Base-by-base conservation (phyloP, 1,140 invertebrate species). In the Drosophila ohnishii region DNA sequence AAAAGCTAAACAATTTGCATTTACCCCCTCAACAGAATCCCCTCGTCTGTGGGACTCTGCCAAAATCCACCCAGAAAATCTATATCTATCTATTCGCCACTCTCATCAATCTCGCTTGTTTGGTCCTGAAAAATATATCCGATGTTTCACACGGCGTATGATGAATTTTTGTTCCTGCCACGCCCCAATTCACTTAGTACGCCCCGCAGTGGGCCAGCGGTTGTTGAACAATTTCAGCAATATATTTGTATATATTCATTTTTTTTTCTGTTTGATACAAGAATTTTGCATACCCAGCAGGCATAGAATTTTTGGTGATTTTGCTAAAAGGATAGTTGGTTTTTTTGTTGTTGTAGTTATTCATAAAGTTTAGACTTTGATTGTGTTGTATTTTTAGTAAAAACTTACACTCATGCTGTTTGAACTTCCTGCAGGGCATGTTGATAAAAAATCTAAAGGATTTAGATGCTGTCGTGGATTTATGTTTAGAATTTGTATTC, bases 1-100 rank as follows among this genome's bases (percentile, higher is more conserved):
- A 60, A 77, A 81, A 56, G 50, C 44, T 32, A 62, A 51, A 50
- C 39, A 71, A 75, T 81, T 78, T 85, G 56, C 72, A 79, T 84
- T 40, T 47, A 14, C 35, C 53, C 47, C n/a, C 57, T 62, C n/a
- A 42, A 39, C 37, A 16, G 19, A 44, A 40, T 37, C 10, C 32
- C 16, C 19, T 75, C 28, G 35, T 35, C 19, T 6, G 25, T 28
- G 25, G 25, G 25, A 28, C 0, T 28, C 25, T 28, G 25, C 11
- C 22, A 42, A 37, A 34, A 56, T 39, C 19, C 22, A 16, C 6
- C 11, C 1, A 6, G 1, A 4, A 37, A 35, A 35, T 6, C 9
- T 47, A 47, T 47, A 47, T 30, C 6, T 35, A 40, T 45, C 3
- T 32, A 44, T 32, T 6, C 11, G 13, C 19, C 37, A 50, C 28